Base-by-base conservation (phyloP, 2,888 invertebrate species). In the Apamea sordens region DNA sequence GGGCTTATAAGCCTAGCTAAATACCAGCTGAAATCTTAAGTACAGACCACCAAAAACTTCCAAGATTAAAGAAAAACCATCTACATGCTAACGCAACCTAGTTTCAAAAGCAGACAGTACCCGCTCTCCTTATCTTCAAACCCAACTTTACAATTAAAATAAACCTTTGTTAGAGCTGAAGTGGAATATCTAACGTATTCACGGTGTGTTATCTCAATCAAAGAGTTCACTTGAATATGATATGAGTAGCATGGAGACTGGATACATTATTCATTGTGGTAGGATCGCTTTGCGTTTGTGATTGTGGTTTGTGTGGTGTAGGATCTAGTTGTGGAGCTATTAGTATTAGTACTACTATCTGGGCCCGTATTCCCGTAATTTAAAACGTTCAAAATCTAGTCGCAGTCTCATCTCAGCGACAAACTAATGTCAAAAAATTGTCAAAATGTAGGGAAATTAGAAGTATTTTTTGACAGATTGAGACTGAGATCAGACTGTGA, bases 121-220 rank as follows among this genome's bases (percentile, higher is more conserved):
- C 71, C 76, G 44, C 64, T 72, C 47, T 24, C 44, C 65, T 86
- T 84, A 86, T 84, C 86, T 82, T 13, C 21, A 77, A 74, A 73
- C 69, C 68, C 61, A 83, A 75, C 67, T 86, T 86, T 76, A 76
- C 86, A 86, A 83, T 84, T 86, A 84, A 86, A 84, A 84, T 78
- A 83, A 84, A 78, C 77, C 86, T 74, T 77, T 69, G 86, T 77
- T 69, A 36, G 18, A 81, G 32, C 70, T 56, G 65, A 74, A 86
- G 75, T 59, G 28, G 86, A 70, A 84, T 86, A 86, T 73, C 73
- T 82, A 72, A 82, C 72, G 84, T 65, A 78, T 78, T 86, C 77
- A 75, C 59, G 32, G 53, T 18, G 44, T 71, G 75, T 78, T 86
- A 84, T 86, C 86, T 71, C 75, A 84, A 84, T 84, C 83, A 86